These are phyloP conservation scores for Erebia epiphron DNA, from an alignment of 2,888 invertebrate species.

Conservation along the genomic window DNA sequence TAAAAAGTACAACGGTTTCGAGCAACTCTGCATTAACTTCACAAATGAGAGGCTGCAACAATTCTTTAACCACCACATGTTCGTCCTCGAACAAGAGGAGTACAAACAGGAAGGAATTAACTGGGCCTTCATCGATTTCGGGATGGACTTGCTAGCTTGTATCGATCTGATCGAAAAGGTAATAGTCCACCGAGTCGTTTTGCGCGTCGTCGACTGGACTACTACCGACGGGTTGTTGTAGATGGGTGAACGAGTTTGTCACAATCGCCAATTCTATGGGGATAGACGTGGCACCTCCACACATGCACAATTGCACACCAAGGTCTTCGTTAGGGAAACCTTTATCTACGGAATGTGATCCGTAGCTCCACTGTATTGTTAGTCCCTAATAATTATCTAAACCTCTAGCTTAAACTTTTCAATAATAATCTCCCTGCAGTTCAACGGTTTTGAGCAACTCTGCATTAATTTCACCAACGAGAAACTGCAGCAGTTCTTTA, in stretches of 20 bases:
- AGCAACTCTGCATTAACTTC: constrained; percentile 99
- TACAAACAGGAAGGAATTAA: constrained; percentile 97
- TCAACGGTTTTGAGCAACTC: constrained; percentile 98
- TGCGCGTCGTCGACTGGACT: constrained; percentile 48
- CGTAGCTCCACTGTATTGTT: constrained; percentile 60
- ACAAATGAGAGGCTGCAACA: constrained; percentile 99
- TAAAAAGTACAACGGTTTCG: constrained; percentile 95
- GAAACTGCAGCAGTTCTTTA: constrained; percentile 99
- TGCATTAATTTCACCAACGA: constrained; percentile 99
- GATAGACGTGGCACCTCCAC: constrained; percentile 46
- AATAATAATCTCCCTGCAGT: constrained; percentile 85
- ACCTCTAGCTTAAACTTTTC: constrained; percentile 63
- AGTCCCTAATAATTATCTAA: constrained; percentile 39
- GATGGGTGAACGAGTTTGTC: constrained; percentile 46
- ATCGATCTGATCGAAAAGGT: constrained; percentile 98
- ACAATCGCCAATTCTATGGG: constrained; percentile 47
- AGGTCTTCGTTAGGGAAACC: constrained; percentile 52
- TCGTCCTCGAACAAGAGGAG: constrained; percentile 98
- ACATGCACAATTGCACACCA: constrained; percentile 35
- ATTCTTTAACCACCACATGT: constrained; percentile 99
- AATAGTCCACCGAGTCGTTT: constrained; percentile 65
- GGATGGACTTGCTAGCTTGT: constrained; percentile 97
- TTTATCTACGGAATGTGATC: constrained; percentile 73
- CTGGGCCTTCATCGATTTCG: constrained; percentile 98
- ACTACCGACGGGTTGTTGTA: constrained; percentile 51